phyloP scores from a whole-genome alignment of 2,113 vertebrate genomes.

The Tichodroma muraria region DNA sequence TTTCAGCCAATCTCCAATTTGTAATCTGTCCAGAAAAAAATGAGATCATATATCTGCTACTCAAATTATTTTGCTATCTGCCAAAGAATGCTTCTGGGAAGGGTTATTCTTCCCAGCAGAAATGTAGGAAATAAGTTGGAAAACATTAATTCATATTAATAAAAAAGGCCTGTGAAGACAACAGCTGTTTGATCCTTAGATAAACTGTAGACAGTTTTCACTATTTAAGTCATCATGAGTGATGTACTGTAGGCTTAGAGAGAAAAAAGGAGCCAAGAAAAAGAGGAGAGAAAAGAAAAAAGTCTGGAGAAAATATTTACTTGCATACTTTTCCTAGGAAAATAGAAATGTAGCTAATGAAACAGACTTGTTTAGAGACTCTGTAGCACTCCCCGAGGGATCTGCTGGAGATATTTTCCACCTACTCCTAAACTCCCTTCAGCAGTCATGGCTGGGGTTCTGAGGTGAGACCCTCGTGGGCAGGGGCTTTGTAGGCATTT shows the following conservation, averaged over 20 bases:
- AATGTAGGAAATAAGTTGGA: slow-evolving; percentile 61
- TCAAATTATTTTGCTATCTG: slow-evolving; percentile 66
- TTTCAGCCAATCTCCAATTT: slow-evolving; percentile 57
- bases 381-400: not conserved
- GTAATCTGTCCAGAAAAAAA: slow-evolving; percentile 59
- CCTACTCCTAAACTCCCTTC: not conserved
- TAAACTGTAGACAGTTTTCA: slow-evolving; percentile 58
- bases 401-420: not conserved
- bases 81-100: slow-evolving; percentile 60
- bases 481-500: not conserved
- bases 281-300: slow-evolving; percentile 29
- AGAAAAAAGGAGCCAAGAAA: slow-evolving; percentile 37
- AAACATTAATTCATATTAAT: slow-evolving; percentile 63
- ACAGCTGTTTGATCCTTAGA: slow-evolving; percentile 62
- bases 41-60: slow-evolving; percentile 66
- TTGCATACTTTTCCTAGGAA: slow-evolving; percentile 51
- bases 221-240: slow-evolving; percentile 44
- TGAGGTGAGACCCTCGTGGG: not conserved
- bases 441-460: not conserved
- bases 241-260: slow-evolving; percentile 24
- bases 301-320: slow-evolving; percentile 44
- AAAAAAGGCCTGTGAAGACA: slow-evolving; percentile 60
- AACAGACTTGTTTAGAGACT: slow-evolving; percentile 19
- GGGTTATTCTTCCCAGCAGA: slow-evolving; percentile 55
- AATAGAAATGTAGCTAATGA: slow-evolving; percentile 27